Base-by-base conservation (phyloP, 2,797 vertebrate genomes). In the Chiloscyllium punctatum region DNA sequence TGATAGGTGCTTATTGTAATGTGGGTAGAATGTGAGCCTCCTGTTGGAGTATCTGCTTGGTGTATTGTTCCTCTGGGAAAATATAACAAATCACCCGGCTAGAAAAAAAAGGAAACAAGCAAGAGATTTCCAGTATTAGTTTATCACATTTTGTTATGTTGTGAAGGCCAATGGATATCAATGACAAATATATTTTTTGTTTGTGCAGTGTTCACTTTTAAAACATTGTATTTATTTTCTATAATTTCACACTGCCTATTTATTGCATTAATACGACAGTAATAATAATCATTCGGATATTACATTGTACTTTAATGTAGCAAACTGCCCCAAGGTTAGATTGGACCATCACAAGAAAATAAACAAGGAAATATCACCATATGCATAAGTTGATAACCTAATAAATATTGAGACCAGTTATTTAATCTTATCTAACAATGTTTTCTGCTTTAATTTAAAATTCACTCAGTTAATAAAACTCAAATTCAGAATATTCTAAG, bases 1-100 rank as follows among this genome's bases (percentile, higher is more conserved):
- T 99, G 99, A 97, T 98, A 99, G 96, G 98, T 98, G 97, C 99
- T 99, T 97, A 99, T 98, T 94, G 99, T 99, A 97, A 99, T 96
- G 0, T 99, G 99, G 71, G 98, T 98, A 37, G 99, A 99, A 96
- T 98, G 97, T 25, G 97, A 96, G 96, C 97, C 97, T 27, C 98
- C 98, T 3, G 96, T 96, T 42, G 98, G 98, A 27, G 98, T 98
- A 96, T 98, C 98, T 25, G 98, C 99, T 96, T 99, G 98, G 96
- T 99, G 99, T 96, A 99, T 98, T 33, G 98, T 99, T 96, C 99
- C 99, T 97, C 99, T 97, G 95, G 99, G 99, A 68, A 99, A 98
- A 97, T 99, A 99, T 33, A 99, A 94, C 25, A 99, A 96, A 96
- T 99, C 98, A 95, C 99, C 99, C 0, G 98, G 97, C 99, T 99